Base-by-base conservation (phyloP, 2,797 vertebrate species). In the Takifugu ocellatus region DNA sequence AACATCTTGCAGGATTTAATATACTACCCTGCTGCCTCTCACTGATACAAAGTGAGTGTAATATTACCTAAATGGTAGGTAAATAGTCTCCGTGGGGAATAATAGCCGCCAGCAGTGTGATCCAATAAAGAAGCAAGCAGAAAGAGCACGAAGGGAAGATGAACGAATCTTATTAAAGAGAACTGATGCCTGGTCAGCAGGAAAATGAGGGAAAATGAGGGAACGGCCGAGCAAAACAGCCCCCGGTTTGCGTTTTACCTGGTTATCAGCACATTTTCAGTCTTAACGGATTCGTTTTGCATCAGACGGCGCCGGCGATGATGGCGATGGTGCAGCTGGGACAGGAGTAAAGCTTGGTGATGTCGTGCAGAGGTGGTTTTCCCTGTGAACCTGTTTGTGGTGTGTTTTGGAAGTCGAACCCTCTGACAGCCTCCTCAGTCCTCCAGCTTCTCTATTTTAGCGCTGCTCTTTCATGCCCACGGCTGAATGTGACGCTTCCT, bases 151-250 rank as follows among this genome's bases (percentile, higher is more conserved):
- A 74, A 70, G 52, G 61, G 63, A 82, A 81, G 79, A 80, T 83
- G 68, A 81, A 87, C 84, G 72, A 58, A 81, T 84, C 70, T 71
- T 77, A 85, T 86, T 85, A 79, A 79, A 73, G 68, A 62, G 51
- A 63, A 71, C 54, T 72, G 69, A 74, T 74, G 75, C 67, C 72
- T 68, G 77, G 77, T 84, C 80, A 85, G 76, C 82, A 83, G 71
- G 68, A 82, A 84, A 77, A 77, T 66, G 17, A 46, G 17, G 71
- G 68, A 82, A 84, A 77, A 77, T 66, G 17, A 46, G 17, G 65
- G 61, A 82, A 75, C n/a, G 63, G 59, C 54, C 64, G 14, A 57
- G 56, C 59, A 31, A 66, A 49, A 55, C 60, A 36, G 2, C 60
- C 74, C 66, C 75, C 65, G 66, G 29, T 61, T 54, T 61, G 60